Evolutionary conservation across 2,797 vertebrate genomes (phyloP).

Genomic region (Neosilurus hyrtlii): DNA sequence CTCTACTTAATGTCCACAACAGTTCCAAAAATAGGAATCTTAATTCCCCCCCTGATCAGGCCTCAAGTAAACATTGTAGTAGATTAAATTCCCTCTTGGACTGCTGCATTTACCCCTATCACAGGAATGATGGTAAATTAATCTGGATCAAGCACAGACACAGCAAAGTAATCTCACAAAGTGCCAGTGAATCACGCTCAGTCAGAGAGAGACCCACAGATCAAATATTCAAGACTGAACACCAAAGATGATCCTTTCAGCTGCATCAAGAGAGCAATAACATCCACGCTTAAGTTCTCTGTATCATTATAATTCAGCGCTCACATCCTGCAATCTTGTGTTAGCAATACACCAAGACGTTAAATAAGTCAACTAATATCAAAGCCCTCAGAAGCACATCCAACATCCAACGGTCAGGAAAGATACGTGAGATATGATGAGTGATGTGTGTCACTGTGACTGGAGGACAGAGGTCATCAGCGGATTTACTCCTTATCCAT

Average conservation of each 20-base stretch:
- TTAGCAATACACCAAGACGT: slow-evolving; percentile 36
- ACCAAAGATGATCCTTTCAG: slow-evolving; percentile 38
- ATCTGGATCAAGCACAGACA: slow-evolving; percentile 69
- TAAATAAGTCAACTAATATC: slow-evolving; percentile 2
- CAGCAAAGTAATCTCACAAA: slow-evolving; percentile 61
- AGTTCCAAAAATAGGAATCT: neutral
- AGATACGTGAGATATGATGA: neutral
- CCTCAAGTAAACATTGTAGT: slow-evolving; percentile 20
- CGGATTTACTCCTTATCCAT: neutral
- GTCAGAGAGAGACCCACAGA: slow-evolving; percentile 23
- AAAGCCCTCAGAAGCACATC: neutral
- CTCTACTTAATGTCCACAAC: neutral
- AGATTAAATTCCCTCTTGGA: slow-evolving; percentile 28
- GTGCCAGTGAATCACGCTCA: slow-evolving; percentile 48
- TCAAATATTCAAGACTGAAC: slow-evolving; percentile 41
- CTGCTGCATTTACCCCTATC: neutral
- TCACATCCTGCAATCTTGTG: neutral
- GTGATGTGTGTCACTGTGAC: neutral
- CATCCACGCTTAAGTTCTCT: slow-evolving; percentile 39
- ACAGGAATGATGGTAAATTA: slow-evolving; percentile 60
- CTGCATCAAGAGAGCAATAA: slow-evolving; percentile 38
- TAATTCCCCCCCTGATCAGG: neutral
- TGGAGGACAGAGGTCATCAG: neutral
- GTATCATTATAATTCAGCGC: slow-evolving; percentile 34
- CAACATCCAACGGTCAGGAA: neutral